Conservation (phyloP, 1,140 invertebrate genomes). For the Drosophila aff. region DNA sequence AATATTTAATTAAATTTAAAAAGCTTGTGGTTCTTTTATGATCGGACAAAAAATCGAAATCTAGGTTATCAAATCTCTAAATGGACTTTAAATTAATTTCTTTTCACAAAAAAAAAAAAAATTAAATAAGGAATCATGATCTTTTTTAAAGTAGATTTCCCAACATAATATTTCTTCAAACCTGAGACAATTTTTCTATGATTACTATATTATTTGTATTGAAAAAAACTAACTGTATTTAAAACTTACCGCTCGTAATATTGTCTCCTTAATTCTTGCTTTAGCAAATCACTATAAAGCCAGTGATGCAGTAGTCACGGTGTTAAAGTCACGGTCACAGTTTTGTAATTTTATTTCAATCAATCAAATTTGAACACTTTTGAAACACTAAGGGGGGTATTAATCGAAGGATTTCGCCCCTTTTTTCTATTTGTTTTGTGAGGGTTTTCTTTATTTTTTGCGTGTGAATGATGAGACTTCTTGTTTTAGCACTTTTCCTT, state of each 20-base stretch:
- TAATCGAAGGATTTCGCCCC: slow-evolving; percentile 12
- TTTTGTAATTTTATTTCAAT: slow-evolving; percentile 7
- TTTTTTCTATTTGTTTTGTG: slow-evolving; percentile 36
- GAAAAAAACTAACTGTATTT: accelerated
- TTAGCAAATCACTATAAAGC: neutral
- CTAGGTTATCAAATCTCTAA: too few species aligned
- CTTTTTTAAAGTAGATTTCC: too few species aligned
- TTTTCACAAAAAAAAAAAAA: too few species aligned
- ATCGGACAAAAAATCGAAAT: neutral
- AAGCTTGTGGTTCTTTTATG: too few species aligned
- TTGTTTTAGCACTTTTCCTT: slow-evolving; percentile 24
- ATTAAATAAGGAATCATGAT: too few species aligned
- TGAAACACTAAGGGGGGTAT: slow-evolving; percentile 45
- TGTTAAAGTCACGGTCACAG: slow-evolving; percentile 4
- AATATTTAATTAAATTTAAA: too few species aligned
- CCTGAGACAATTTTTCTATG: too few species aligned
- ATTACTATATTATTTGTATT: too few species aligned
- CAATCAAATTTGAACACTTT: slow-evolving; percentile 48
- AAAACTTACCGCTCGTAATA: slow-evolving; percentile 19
- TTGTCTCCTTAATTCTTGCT: neutral
- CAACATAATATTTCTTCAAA: too few species aligned
- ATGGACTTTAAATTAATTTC: too few species aligned
- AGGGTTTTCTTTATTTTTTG: slow-evolving; percentile 12
- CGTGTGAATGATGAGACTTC: slow-evolving; percentile 10
- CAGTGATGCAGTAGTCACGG: slow-evolving; percentile 2